Percentiles rank a stretch among this genome's conserved stretches.
Evolutionary conservation across 2,113 vertebrate species (phyloP).

Genomic region (Gopherus flavomarginatus): DNA sequence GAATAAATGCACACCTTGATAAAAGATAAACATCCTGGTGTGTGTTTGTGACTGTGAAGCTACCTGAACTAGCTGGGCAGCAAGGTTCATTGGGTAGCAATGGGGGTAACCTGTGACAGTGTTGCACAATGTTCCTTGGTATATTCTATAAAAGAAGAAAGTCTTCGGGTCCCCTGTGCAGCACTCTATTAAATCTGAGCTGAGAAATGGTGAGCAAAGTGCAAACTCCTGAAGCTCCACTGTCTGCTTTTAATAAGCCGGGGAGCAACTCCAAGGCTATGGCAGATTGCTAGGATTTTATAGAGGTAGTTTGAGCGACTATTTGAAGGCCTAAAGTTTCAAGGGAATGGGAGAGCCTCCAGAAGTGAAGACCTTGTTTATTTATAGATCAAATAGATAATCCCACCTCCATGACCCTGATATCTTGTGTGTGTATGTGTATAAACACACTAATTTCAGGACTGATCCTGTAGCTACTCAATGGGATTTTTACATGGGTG

Average conservation of each 20-base stretch:
- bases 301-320: neutral
- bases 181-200: neutral
- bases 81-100: neutral
- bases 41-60: neutral
- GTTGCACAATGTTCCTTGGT: neutral
- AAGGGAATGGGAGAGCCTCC: neutral
- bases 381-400: neutral
- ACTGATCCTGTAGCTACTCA: neutral
- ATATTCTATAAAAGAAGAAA: neutral
- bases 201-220: neutral
- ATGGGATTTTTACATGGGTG: neutral
- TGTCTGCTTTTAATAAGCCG: neutral
- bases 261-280: neutral
- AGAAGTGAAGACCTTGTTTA: neutral
- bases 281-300: neutral
- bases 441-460: neutral
- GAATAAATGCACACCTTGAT: neutral
- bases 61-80: neutral
- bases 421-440: neutral
- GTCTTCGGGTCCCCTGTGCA: neutral
- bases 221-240: neutral
- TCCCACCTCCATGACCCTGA: neutral
- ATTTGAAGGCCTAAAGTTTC: neutral
- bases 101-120: neutral
- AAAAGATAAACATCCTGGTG: neutral